These are phyloP conservation scores for Trinorchestia longiramus DNA, from an alignment of 1,140 invertebrate species.

Conservation along the genomic window DNA sequence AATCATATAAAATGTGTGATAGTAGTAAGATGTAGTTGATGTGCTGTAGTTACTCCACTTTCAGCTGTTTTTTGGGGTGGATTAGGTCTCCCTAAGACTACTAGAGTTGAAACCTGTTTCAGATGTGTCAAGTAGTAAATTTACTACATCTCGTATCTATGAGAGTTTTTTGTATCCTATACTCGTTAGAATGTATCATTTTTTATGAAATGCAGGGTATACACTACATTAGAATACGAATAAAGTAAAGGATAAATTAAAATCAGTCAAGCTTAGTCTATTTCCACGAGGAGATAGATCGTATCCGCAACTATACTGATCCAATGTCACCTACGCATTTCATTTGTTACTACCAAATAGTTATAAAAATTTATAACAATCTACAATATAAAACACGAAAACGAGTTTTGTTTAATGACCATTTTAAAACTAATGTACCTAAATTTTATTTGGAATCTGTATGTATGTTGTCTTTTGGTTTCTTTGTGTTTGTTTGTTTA, in stretches of 20 bases:
- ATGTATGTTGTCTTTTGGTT: not conserved
- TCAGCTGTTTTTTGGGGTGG: not conserved
- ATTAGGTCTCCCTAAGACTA: not conserved
- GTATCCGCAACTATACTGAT: not conserved
- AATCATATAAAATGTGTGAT: not conserved
- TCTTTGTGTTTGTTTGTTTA: not conserved
- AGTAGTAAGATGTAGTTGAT: not conserved
- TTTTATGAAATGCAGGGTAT: not conserved
- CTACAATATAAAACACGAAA: not conserved
- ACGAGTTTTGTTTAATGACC: not conserved
- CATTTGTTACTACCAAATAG: not conserved
- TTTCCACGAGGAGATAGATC: no score
- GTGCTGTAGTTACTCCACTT: not conserved
- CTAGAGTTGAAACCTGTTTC: not conserved
- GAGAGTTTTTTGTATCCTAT: not conserved
- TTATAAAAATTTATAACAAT: not conserved
- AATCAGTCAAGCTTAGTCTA: not conserved
- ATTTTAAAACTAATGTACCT: not conserved
- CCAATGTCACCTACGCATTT: not conserved
- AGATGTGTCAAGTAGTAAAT: not conserved
- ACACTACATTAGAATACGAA: not conserved
- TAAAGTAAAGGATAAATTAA: not conserved
- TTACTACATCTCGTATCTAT: not conserved
- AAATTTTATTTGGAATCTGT: not conserved
- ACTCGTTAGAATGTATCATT: no score